These are phyloP conservation scores for Pogonognathellus flavescens DNA, from an alignment of 1,140 invertebrate genomes.

Conservation along the genomic window DNA sequence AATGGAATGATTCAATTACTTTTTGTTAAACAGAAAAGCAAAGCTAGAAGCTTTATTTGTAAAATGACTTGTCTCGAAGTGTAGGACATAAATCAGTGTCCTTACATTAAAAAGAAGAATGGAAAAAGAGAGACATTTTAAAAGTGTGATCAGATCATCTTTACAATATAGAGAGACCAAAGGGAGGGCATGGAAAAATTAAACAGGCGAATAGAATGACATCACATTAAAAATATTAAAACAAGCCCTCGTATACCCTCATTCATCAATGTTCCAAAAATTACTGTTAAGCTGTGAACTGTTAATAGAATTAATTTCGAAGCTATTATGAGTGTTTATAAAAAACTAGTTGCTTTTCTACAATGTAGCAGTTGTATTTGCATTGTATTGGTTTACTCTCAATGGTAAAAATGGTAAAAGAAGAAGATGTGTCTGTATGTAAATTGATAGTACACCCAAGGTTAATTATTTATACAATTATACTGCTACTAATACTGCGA, in stretches of 20 bases:
- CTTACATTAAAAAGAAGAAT: not conserved
- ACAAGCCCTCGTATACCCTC: constrained; percentile 35
- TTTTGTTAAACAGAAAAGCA: not conserved
- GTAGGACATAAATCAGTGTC: not conserved
- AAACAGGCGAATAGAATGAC: constrained; percentile 46
- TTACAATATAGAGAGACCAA: constrained; percentile 34
- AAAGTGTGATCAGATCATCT: constrained; percentile 20
- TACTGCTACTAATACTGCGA: too few species aligned
- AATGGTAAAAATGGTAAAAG: too few species aligned
- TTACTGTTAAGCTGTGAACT: constrained; percentile 29
- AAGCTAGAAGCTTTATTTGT: constrained; percentile 21
- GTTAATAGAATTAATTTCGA: constrained; percentile 2
- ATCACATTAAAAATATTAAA: not conserved
- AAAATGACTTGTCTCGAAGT: not conserved
- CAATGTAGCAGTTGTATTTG: too few species aligned
- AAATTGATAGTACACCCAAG: too few species aligned
- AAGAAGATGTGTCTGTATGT: too few species aligned
- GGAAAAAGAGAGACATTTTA: constrained; percentile 6
- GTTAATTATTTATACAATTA: too few species aligned
- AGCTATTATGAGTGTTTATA: not conserved
- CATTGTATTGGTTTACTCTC: too few species aligned
- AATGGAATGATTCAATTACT: constrained; percentile 22
- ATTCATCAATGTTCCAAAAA: constrained; percentile 45
- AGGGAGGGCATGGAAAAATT: constrained; percentile 8
- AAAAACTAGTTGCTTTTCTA: too few species aligned